Base-by-base conservation (phyloP, 2,113 vertebrate species). In the Rhynchomys soricoides region DNA sequence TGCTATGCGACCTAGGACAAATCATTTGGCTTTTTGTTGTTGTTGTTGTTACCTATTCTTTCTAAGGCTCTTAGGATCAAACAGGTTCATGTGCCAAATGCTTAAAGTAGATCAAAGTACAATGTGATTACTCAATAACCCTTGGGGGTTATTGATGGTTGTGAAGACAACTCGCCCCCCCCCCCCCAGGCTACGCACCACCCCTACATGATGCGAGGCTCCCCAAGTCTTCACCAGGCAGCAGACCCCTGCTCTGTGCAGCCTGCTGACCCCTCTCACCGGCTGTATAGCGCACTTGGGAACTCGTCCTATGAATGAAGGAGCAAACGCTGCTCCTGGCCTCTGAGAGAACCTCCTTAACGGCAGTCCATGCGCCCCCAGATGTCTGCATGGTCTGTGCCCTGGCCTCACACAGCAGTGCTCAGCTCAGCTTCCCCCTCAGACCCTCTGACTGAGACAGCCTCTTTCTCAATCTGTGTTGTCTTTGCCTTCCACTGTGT, bases 131-230 rank as follows among this genome's bases (percentile, higher is more conserved):
- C 37, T 16, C 62, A 64, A 10, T 59, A 11, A 16, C 3, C 24
- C 37, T 52, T 45, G 55, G 73, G 3, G 31, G 45, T 52, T 55
- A 59, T 9, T 57, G 3, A 79, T 24, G 55, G 29, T 68, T 26
- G 29, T 43, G 37, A 17, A 12, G 52, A 7, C 4, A 26, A 45
- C 17, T 8, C 16, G 6, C 0, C 1, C 0, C 15, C 1, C 5
- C 29, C 7, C 15, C 0, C 7, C 82, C 17, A 50, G 43, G 57
- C 15, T 17, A 3, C 0, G 0, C 2, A 31, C 8, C 19, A 7
- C 64, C 70, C 26, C 12, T n/a, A 0, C 0, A 12, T 59, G 43
- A 31, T 57, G 17, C 9, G 4, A 37, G 66, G 31, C 6, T 52
- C 71, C 55, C 7, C 15, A 15, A 26, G 68, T 37, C n/a, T 48